These are phyloP conservation scores for Anhinga rufa DNA, from an alignment of 2,113 vertebrate genomes.

Conservation along the genomic window DNA sequence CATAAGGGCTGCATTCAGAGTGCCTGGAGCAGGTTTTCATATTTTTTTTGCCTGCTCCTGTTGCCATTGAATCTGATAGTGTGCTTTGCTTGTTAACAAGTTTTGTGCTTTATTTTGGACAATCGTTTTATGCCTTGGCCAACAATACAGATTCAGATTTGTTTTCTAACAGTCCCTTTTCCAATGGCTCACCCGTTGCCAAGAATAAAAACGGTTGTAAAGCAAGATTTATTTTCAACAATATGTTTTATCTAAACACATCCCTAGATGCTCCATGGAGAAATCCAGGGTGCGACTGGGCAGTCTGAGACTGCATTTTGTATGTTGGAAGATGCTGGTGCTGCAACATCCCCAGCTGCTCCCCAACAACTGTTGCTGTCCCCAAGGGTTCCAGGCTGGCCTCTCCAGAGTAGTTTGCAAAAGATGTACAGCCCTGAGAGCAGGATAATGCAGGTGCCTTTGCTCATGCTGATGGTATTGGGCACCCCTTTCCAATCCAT, in stretches of 20 bases:
- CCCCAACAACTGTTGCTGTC: background rate
- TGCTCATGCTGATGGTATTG: background rate
- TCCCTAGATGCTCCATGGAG: background rate
- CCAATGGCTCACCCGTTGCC: background rate
- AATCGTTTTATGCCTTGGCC: background rate
- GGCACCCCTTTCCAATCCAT: background rate
- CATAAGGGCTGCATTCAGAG: background rate
- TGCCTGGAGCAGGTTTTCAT: background rate
- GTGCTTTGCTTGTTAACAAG: slow-evolving; percentile 1
- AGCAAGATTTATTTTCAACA: background rate
- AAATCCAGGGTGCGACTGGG: background rate
- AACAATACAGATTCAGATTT: background rate
- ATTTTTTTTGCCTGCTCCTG: background rate
- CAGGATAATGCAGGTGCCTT: background rate
- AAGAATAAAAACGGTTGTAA: background rate
- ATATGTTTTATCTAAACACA: slow-evolving; percentile 4
- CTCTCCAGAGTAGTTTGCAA: background rate
- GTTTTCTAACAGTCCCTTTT: slow-evolving; percentile 10
- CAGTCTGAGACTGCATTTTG: background rate
- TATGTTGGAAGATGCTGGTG: background rate
- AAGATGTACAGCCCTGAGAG: background rate
- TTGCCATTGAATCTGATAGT: background rate
- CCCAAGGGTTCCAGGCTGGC: background rate
- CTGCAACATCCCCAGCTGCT: background rate
- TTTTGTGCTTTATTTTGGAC: slow-evolving; percentile 23